Base-by-base conservation (phyloP, 2,888 invertebrate genomes). In the Lycocerus yunnanus region DNA sequence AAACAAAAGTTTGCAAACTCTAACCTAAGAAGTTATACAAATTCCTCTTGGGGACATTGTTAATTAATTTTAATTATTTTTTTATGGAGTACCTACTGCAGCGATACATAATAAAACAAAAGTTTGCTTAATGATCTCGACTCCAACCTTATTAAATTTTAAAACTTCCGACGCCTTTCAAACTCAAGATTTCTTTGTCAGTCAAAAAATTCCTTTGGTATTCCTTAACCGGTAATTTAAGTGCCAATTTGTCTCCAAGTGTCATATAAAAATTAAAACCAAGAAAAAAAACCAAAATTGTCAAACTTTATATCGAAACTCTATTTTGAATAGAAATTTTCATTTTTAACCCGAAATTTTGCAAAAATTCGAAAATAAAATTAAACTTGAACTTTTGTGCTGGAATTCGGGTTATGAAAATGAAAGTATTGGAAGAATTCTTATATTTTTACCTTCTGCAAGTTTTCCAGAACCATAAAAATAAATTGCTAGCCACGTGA, bases 11-110 rank as follows among this genome's bases (percentile, higher is more conserved):
- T 67, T 73, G 66, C 67, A 15, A 72, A 65, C 68, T 14, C 24
- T 58, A 68, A 69, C 63, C 20, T 58, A 63, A 63, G 75, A 79
- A 77, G 72, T 18, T 20, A 8, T 61, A 61, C 20, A 5, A 63
- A 63, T 63, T 63, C 61, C 61, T 18, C 61, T 18, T 18, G 61
- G 61, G 61, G 61, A 63, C 61, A 63, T 13, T 18, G n/a, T 63
- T 63, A 63, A 63, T 63, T 63, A 63, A 63, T 18, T 16, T 63
- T 63, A 63, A 63, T 63, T 63, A 63, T 20, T 15, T 18, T 63
- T 63, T 63, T 63, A 43, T 43, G 43, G n/a, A 43, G n/a, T 43
- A 43, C 43, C 43, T 43, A 43, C 43, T 43, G 43, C 43, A 43
- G 43, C 43, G 43, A 43, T 43, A 43, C 43, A 43, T 43, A 43